Evolutionary conservation across 1,140 invertebrate genomes (phyloP).

Genomic region (Lepidostoma basale): DNA sequence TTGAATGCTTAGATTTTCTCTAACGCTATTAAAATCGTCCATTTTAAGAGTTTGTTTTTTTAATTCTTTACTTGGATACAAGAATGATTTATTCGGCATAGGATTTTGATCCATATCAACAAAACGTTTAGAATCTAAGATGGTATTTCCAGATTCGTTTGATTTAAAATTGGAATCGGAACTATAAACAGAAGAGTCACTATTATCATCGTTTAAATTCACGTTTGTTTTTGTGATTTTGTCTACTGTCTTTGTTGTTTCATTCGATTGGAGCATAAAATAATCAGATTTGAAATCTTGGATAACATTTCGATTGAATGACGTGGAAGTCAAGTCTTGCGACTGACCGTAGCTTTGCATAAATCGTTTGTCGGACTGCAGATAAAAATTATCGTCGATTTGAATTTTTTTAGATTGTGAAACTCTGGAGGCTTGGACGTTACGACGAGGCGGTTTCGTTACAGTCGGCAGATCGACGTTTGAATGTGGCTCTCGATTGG

Average conservation of each 20-base stretch:
- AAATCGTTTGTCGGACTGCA: not conserved
- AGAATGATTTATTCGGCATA: slow-evolving; percentile 52
- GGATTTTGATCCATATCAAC: too few species aligned
- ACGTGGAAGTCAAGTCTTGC: too few species aligned
- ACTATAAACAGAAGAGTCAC: slow-evolving; percentile 50
- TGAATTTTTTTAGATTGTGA: not conserved
- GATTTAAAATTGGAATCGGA: slow-evolving; percentile 55
- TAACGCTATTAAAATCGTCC: slow-evolving; percentile 55
- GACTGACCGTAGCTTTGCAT: too few species aligned
- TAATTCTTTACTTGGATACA: slow-evolving; percentile 53
- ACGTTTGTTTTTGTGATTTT: too few species aligned
- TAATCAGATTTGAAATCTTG: too few species aligned
- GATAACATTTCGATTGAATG: too few species aligned
- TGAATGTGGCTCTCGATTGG: not conserved
- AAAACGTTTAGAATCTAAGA: too few species aligned
- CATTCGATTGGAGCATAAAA: too few species aligned
- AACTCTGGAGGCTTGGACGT: not conserved
- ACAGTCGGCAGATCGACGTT: not conserved
- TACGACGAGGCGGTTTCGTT: not conserved
- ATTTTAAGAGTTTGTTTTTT: slow-evolving; percentile 56
- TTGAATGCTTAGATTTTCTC: slow-evolving; percentile 52
- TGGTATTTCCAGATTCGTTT: too few species aligned
- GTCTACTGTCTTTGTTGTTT: too few species aligned
- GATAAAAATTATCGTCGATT: slow-evolving; percentile 23
- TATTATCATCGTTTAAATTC: slow-evolving; percentile 36